These are phyloP conservation scores for Heterohyrax brucei DNA, from an alignment of 2,797 vertebrate species.

Conservation along the genomic window DNA sequence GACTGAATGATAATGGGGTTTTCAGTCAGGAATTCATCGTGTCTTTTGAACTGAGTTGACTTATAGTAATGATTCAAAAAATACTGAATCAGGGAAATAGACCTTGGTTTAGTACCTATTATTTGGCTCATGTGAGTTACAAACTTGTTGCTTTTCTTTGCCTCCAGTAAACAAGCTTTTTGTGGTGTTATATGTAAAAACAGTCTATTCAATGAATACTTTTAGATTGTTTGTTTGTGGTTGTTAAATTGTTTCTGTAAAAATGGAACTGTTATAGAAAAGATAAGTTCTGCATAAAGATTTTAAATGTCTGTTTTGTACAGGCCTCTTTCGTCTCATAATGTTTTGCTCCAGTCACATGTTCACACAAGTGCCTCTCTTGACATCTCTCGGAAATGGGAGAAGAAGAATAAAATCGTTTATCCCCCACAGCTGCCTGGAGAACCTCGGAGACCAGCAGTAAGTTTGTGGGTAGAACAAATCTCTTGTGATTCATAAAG, in stretches of 20 bases:
- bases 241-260: constrained; percentile 45
- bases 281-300: constrained; percentile 53
- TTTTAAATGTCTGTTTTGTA: constrained; percentile 74
- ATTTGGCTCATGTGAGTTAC: background rate
- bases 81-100: background rate
- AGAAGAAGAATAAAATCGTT: constrained; percentile 93
- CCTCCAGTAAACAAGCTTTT: background rate
- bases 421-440: constrained; percentile 95
- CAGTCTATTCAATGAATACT: background rate
- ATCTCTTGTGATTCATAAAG: constrained; percentile 54
- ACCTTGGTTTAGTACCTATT: constrained; percentile 17
- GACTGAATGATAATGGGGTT: too few relatives aligned
- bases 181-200: constrained; percentile 45
- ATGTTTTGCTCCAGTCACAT: constrained; percentile 88
- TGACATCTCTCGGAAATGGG: constrained; percentile 92
- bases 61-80: background rate
- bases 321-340: constrained; percentile 86
- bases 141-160: background rate
- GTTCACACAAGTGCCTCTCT: constrained; percentile 93
- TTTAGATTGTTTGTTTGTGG: background rate
- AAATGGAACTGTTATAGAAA: constrained; percentile 7
- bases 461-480: constrained; percentile 89
- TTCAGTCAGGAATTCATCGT: background rate
- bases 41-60: background rate
- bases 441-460: constrained; percentile 95